Evolutionary conservation across 2,888 invertebrate species (phyloP).

Genomic region (Aporophyla lueneburgensis): DNA sequence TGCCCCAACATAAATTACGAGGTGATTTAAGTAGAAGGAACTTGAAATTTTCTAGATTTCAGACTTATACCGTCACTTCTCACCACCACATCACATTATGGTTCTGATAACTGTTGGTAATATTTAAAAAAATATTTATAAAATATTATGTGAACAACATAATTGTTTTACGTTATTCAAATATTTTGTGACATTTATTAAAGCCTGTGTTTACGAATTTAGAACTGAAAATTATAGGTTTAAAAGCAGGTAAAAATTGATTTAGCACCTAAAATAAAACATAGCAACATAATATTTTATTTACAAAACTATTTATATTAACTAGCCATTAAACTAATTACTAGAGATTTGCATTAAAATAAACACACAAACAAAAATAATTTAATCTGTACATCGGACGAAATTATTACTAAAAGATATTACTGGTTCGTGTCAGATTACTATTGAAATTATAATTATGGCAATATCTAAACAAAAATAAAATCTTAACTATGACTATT

Average conservation of each 20-base stretch:
- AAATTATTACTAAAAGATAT: constrained; percentile 76
- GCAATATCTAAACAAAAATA: constrained; percentile 78
- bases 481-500: constrained; percentile 77
- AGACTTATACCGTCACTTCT: constrained; percentile 85
- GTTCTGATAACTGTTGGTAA: constrained; percentile 89
- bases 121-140: constrained; percentile 72
- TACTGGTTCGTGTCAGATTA: constrained; percentile 81
- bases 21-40: constrained; percentile 91
- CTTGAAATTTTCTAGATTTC: constrained; percentile 80
- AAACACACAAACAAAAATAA: constrained; percentile 87
- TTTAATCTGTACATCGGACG: constrained; percentile 87
- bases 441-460: constrained; percentile 83
- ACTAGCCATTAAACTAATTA: constrained; percentile 86
- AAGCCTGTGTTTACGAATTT: constrained; percentile 75
- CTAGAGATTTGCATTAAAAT: constrained; percentile 82
- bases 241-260: constrained; percentile 73
- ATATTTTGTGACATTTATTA: constrained; percentile 83
- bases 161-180: constrained; percentile 60
- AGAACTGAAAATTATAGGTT: constrained; percentile 63
- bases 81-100: constrained; percentile 84
- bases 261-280: constrained; percentile 89
- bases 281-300: constrained; percentile 86
- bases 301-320: constrained; percentile 84
- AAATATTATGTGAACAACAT: constrained; percentile 64
- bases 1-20: constrained; percentile 89